phyloP scores from a whole-genome alignment of 2,113 vertebrate genomes.

The Boleophthalmus pectinirostris region DNA sequence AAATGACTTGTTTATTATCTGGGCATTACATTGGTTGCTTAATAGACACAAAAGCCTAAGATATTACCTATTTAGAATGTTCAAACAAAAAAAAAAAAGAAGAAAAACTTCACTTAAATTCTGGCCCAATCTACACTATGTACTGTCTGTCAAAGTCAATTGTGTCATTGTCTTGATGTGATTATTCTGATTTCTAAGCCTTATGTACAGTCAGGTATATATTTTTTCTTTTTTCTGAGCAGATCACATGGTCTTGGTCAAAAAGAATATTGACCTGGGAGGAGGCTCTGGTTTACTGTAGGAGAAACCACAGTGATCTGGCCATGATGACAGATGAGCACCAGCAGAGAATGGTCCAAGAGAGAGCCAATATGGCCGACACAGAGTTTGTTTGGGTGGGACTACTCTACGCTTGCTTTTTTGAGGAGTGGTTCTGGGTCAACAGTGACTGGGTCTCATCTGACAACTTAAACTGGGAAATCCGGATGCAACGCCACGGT shows the following conservation, averaged over 20 bases:
- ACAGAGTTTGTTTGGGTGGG: not conserved
- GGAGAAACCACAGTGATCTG: not conserved
- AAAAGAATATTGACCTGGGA: not conserved
- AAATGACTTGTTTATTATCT: too few species aligned
- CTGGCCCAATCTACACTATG: too few species aligned
- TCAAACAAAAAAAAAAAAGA: too few species aligned
- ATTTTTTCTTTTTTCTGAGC: not conserved
- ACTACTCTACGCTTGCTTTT: not conserved
- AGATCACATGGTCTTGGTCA: slow-evolving; percentile 1
- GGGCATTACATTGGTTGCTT: too few species aligned
- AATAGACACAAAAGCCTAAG: too few species aligned
- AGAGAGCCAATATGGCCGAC: not conserved
- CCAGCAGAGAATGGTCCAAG: not conserved
- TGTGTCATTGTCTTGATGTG: too few species aligned
- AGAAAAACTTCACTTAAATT: too few species aligned
- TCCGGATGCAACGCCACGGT: not conserved
- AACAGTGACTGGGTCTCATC: not conserved
- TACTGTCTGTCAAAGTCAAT: too few species aligned
- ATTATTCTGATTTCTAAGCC: too few species aligned
- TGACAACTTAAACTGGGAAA: not conserved
- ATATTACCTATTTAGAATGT: too few species aligned
- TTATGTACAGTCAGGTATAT: too few species aligned
- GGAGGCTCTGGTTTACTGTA: not conserved
- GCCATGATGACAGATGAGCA: not conserved
- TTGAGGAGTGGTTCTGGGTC: not conserved